These are phyloP conservation scores for Microcebus tavaratra DNA, from an alignment of 2,113 vertebrate species.

Conservation along the genomic window DNA sequence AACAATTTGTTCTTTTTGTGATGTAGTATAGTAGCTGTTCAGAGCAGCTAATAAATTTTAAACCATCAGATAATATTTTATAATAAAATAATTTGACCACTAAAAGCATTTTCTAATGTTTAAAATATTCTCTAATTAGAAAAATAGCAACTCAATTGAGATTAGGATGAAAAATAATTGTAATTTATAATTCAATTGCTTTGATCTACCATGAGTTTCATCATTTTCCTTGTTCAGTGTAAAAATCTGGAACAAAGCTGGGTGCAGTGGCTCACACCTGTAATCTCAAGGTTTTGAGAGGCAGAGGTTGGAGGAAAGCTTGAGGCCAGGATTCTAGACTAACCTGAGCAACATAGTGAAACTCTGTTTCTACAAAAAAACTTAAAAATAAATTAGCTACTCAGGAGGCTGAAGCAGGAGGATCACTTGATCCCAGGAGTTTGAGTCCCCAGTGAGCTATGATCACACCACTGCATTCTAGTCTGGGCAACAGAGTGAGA, in stretches of 20 bases:
- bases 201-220: not conserved
- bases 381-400: too few relatives aligned
- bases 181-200: slow-evolving; percentile 3
- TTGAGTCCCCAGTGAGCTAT: too few relatives aligned
- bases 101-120: slow-evolving; percentile 8
- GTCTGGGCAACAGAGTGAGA: too few relatives aligned
- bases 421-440: too few relatives aligned
- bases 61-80: not conserved
- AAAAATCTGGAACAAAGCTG: not conserved
- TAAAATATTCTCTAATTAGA: not conserved
- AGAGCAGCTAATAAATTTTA: slow-evolving; percentile 27
- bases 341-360: too few relatives aligned
- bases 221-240: not conserved
- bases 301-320: too few relatives aligned
- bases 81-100: slow-evolving; percentile 5
- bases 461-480: too few relatives aligned
- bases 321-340: too few relatives aligned
- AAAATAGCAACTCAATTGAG: not conserved
- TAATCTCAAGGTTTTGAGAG: too few relatives aligned
- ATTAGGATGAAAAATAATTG: not conserved
- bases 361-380: too few relatives aligned
- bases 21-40: not conserved
- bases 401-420: too few relatives aligned
- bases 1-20: slow-evolving; percentile 17
- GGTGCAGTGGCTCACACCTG: too few relatives aligned